These are phyloP conservation scores for Cheilosia scutellata DNA, from an alignment of 2,888 invertebrate genomes.

Conservation along the genomic window DNA sequence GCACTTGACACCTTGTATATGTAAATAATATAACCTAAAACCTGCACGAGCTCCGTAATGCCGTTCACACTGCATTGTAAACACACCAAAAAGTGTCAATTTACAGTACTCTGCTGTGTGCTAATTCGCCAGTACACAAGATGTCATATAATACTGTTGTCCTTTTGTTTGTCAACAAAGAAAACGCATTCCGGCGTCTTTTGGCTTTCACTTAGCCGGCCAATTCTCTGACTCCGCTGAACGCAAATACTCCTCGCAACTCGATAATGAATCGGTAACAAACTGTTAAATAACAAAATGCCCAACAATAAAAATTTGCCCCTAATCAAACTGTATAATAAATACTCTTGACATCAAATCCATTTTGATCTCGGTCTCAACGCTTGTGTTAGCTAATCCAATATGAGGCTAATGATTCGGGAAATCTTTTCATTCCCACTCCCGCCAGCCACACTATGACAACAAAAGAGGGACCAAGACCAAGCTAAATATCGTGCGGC, in stretches of 20 bases:
- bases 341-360: constrained; percentile 27
- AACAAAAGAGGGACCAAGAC: background rate
- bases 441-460: background rate
- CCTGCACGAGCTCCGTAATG: background rate
- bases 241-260: background rate
- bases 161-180: constrained; percentile 40
- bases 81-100: constrained; percentile 21
- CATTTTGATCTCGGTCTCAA: constrained; percentile 6
- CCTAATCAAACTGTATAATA: constrained; percentile 21
- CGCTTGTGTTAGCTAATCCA: background rate
- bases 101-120: constrained; percentile 1
- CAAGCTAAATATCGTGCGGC: constrained; percentile 7
- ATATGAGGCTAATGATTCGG: constrained; percentile 2
- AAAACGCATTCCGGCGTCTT: constrained; percentile 18
- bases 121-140: constrained; percentile 18
- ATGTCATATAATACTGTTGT: constrained; percentile 20
- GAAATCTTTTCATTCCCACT: background rate
- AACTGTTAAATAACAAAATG: constrained; percentile 16
- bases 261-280: background rate
- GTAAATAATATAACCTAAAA: background rate
- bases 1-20: background rate
- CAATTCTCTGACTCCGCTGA: background rate
- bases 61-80: background rate
- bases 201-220: background rate
- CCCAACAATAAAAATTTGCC: background rate